Base-by-base conservation (phyloP, 2,888 invertebrate species). In the Bombyx huttoni region DNA sequence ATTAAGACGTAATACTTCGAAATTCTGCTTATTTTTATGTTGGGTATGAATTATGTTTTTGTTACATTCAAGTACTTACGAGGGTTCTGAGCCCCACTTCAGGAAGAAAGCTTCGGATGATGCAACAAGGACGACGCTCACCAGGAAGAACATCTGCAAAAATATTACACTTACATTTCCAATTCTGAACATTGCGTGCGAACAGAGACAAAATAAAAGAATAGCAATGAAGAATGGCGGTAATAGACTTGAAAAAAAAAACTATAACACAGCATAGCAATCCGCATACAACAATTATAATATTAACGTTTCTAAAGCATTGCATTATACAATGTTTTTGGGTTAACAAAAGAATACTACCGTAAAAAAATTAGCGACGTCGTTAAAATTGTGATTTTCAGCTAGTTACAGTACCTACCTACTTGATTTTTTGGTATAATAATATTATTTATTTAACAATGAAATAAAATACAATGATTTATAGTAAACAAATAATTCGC, bases 81-180 rank as follows among this genome's bases (percentile, higher is more conserved):
- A 67, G 49, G 89, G 75, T 58, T 89, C 86, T 24, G 87, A 82
- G 46, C 89, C 89, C 89, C 89, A 90, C 65, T 87, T 88, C 53
- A 89, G 65, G 69, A 90, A 90, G 64, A 89, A 90, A 0, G 85
- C 90, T 50, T 89, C 85, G 3, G 87, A 75, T 0, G 84, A 75
- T n/a, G 82, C 78, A 3, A 86, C 60, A 54, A 84, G 60, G 51
- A 74, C 81, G 63, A 89, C 54, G 55, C 81, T 66, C 56, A 88
- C 55, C 49, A 83, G 58, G 52, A 88, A 65, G 59, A 73, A 75
- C 66, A 86, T 73, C 90, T 90, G 81, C 34, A 78, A 79, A 66
- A 52, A 64, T 61, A 40, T 7, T 40, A 1, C 49, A 50, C 50
- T 56, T 54, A 56, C 34, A 56, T 52, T 52, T 49, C 35, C 8